Evolutionary conservation across 2,113 vertebrate species (phyloP).

Genomic region (Odocoileus hemionus): DNA sequence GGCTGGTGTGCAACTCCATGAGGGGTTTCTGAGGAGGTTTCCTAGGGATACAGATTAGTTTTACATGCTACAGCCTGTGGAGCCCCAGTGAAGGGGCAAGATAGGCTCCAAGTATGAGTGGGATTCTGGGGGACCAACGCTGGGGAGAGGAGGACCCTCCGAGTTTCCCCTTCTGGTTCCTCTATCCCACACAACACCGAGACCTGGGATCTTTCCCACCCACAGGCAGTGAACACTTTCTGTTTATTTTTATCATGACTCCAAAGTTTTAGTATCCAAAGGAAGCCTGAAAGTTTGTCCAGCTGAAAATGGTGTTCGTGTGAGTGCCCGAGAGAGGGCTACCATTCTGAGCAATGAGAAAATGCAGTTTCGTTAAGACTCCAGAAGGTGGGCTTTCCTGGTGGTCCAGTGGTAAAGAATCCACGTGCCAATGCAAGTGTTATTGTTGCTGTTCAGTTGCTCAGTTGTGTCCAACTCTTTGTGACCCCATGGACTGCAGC

Average conservation of each 20-base stretch:
- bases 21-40: not conserved
- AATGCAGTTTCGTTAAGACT: not conserved
- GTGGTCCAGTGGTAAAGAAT: not conserved
- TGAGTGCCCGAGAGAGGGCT: fast-evolving
- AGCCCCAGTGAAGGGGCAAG: not conserved
- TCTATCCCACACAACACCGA: not conserved
- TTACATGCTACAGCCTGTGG: not conserved
- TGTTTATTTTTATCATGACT: not conserved
- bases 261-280: not conserved
- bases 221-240: not conserved
- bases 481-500: not conserved
- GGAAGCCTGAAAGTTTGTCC: not conserved
- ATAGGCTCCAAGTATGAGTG: not conserved
- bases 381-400: not conserved
- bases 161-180: not conserved
- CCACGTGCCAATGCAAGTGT: not conserved
- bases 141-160: not conserved
- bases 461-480: not conserved
- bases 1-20: fast-evolving
- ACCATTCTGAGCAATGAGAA: not conserved
- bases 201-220: not conserved
- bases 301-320: not conserved
- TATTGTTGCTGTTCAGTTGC: not conserved
- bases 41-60: not conserved
- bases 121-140: not conserved